Conservation (phyloP, 2,797 vertebrate species). For the Avahi laniger region DNA sequence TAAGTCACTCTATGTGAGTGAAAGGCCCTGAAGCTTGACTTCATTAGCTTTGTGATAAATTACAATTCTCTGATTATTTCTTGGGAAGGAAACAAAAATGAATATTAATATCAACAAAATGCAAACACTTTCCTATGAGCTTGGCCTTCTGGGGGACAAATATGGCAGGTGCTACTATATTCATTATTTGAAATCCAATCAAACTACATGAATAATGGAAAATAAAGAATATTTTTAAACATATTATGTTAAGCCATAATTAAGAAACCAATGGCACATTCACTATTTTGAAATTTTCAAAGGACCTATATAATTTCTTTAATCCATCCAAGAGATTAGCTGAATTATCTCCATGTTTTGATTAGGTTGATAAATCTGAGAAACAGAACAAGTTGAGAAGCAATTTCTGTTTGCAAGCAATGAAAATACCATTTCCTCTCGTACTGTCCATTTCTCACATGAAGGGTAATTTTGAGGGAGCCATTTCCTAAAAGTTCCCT, state of each 20-base stretch:
- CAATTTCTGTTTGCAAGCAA: neutral
- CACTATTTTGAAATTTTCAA: constrained; percentile 4
- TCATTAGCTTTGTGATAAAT: neutral
- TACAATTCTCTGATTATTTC: neutral
- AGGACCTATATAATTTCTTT: neutral
- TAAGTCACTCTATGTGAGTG: neutral
- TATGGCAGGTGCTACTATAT: neutral
- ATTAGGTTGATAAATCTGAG: neutral
- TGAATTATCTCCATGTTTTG: neutral
- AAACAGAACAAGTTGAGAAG: neutral
- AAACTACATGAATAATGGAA: neutral
- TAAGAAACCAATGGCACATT: neutral
- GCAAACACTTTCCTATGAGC: neutral
- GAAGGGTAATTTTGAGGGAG: neutral
- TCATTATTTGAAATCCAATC: neutral
- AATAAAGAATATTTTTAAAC: neutral
- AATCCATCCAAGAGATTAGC: neutral
- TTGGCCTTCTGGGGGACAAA: neutral
- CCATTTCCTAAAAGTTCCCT: neutral
- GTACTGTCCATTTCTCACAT: neutral
- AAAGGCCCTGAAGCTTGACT: neutral
- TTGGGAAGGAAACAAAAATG: neutral
- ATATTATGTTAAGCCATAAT: neutral
- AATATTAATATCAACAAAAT: neutral
- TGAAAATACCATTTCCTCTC: neutral